Base-by-base conservation (phyloP, 2,797 vertebrate species). In the Characodon lateralis region DNA sequence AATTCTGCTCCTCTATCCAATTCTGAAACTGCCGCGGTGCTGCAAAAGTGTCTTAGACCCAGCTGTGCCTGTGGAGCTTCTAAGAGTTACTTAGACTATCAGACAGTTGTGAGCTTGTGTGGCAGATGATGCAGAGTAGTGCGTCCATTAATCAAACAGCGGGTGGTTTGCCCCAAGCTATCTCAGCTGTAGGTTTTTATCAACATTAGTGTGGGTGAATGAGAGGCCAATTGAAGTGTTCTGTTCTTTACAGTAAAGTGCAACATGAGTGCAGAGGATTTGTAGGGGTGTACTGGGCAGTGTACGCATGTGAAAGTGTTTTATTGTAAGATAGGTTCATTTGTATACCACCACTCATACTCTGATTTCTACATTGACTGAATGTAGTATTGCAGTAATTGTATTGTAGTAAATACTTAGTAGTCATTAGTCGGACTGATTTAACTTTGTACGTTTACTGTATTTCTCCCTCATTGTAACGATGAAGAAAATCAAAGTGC, bases 81-180 rank as follows among this genome's bases (percentile, higher is more conserved):
- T 71, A 10, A 71, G 59, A 70, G 73, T 43, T 56, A 48, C 26
- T 18, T 74, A 66, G 22, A 26, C 31, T 66, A 68, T 72, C 39
- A 74, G 48, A 50, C 31, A 18, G 35, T 39, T 63, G 41, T 68
- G 59, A 43, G 71, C 24, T 16, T 13, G 59, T 53, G 72, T 73
- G 59, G 73, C 77, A 43, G 31, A 65, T 31, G 73, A 74, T 28
- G 24, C 51, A 18, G 43, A 81, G 53, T 1, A 1, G 39, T 22
- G 76, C 16, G 73, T 71, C 46, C 55, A 61, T 73, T 78, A 77
- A 83, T 74, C 39, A 18, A n/a, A 51, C 50, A 35, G 50, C 16
- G 28, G 41, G 51, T 58, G 53, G 71, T 74, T 78, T 10, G 74
- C 2, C 69, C 22, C 5, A 50, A 43, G 41, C 31, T 41, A 58